Evolutionary conservation across 1,140 invertebrate species (phyloP).

Genomic region (Papilio machaon): DNA sequence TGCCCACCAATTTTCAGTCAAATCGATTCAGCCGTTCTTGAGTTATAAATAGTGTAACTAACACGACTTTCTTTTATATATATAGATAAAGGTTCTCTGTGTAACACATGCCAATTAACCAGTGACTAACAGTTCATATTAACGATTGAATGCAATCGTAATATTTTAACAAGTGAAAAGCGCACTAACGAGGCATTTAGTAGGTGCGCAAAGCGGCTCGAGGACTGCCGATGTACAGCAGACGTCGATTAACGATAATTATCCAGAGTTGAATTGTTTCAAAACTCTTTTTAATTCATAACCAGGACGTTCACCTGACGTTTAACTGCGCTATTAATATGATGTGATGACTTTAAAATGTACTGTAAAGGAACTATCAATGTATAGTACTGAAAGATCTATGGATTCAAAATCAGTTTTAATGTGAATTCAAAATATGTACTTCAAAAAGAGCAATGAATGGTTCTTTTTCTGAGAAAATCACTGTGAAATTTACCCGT

Average conservation of each 20-base stretch:
- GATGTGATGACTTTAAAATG: neutral
- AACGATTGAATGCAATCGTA: neutral
- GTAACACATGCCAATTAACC: neutral
- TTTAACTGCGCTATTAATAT: neutral
- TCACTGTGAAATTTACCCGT: neutral
- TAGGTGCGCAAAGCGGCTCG: neutral
- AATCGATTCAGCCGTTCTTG: too few relatives aligned
- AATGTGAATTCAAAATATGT: too few relatives aligned
- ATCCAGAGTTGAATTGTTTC: neutral
- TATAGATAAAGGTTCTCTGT: too few relatives aligned
- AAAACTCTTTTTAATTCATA: neutral
- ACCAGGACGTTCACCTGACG: conserved; percentile 3
- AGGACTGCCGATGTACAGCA: neutral
- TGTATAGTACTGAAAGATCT: too few relatives aligned
- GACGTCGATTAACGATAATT: conserved; percentile 3
- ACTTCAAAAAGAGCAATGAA: neutral
- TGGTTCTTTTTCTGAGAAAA: neutral
- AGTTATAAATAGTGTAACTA: too few relatives aligned
- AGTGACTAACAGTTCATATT: neutral
- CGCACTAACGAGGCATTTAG: conserved; percentile 8
- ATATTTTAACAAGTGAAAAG: neutral
- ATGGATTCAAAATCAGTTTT: too few relatives aligned
- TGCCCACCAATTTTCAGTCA: too few relatives aligned
- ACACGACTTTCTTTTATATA: too few relatives aligned
- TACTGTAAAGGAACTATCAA: neutral